These are phyloP conservation scores for Pseudochirops cupreus DNA, from an alignment of 2,797 vertebrate species.

Conservation along the genomic window DNA sequence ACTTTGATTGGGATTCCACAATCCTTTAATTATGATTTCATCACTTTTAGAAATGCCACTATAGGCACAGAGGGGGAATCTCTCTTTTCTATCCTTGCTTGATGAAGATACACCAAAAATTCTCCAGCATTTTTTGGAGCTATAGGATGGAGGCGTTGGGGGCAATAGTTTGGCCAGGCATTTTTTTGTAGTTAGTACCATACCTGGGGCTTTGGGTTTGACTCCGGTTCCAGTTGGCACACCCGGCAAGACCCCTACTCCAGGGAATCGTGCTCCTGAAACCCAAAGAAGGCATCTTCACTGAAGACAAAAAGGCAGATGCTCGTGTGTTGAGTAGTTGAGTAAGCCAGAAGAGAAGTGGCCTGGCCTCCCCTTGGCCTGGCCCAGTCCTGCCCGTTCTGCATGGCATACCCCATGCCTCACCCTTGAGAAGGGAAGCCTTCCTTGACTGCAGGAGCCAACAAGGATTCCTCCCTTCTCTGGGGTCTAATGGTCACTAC, in stretches of 20 bases:
- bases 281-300: not conserved
- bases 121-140: not conserved
- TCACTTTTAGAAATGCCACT: not conserved
- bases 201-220: constrained; percentile 93
- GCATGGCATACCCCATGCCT: not conserved
- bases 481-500: not conserved
- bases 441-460: not conserved
- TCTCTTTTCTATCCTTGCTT: not conserved
- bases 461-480: not conserved
- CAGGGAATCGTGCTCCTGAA: constrained; percentile 86
- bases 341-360: no score
- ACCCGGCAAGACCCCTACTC: constrained; percentile 93
- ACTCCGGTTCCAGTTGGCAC: constrained; percentile 93
- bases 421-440: not conserved
- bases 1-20: not conserved
- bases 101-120: not conserved
- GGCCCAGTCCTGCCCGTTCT: not conserved
- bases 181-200: not conserved
- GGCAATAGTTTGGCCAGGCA: not conserved
- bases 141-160: not conserved
- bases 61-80: not conserved
- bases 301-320: not conserved
- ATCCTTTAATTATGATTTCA: not conserved
- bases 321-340: no score
- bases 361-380: not conserved